Conservation (phyloP, 1,140 invertebrate genomes). For the Drosophila azteca region DNA sequence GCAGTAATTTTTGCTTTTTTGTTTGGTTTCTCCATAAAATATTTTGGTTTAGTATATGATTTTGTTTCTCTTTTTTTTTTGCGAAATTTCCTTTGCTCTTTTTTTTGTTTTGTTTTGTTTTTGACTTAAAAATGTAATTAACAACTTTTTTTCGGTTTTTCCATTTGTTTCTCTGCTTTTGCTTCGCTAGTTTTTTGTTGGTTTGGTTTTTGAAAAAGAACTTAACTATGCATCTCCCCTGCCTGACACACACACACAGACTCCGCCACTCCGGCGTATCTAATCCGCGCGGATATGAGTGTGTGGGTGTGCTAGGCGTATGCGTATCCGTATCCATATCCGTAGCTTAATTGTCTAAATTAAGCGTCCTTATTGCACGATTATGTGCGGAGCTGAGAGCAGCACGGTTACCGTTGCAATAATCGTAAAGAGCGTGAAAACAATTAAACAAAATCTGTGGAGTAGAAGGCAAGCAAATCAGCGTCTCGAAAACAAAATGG, state of each 20-base stretch:
- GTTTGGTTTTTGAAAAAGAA: conserved; percentile 66
- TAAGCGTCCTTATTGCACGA: conserved; percentile 90
- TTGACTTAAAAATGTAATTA: conserved; percentile 83
- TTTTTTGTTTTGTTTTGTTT: conserved; percentile 25
- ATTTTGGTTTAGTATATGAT: conserved; percentile 59
- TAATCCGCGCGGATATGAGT: conserved; percentile 11
- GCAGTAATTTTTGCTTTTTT: conserved; percentile 82
- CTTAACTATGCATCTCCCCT: conserved; percentile 61
- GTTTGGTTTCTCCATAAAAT: conserved; percentile 70
- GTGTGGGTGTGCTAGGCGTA: conserved; percentile 3
- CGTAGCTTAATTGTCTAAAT: conserved; percentile 70
- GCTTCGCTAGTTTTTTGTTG: conserved; percentile 63
- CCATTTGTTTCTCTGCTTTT: conserved; percentile 27
- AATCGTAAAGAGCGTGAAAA: conserved; percentile 98
- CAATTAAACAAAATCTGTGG: conserved; percentile 95
- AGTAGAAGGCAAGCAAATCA: conserved; percentile 45
- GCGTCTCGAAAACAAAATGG: conserved; percentile 49
- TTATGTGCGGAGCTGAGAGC: conserved; percentile 96
- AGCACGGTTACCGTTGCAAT: conserved; percentile 97
- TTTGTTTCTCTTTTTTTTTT: conserved; percentile 40
- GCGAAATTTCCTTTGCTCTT: conserved; percentile 30
- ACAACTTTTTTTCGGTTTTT: conserved; percentile 63
- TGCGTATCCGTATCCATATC: conserved; percentile 37
- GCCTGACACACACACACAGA: conserved; percentile 28
- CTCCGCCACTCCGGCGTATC: conserved; percentile 4